Base-by-base conservation (phyloP, 1,140 invertebrate species). In the Melanaphis sacchari region DNA sequence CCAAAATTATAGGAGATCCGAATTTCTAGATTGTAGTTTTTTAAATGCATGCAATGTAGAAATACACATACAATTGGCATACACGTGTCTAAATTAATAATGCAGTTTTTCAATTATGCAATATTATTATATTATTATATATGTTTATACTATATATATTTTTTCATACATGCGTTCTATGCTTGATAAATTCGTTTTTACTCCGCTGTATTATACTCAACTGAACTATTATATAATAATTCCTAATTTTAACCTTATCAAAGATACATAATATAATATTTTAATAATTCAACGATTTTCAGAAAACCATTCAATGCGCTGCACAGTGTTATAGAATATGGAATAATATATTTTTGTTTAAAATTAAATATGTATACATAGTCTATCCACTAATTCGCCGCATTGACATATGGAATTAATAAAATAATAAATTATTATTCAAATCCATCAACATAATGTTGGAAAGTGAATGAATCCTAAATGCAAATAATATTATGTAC, bases 401-500 rank as follows among this genome's bases (percentile, higher is more conserved):
- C 4, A 38, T 38, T 38, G 21, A 24, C 18, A 9, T 82, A 24
- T 85, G 7, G 3, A 21, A n/a, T 36, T 66, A 66, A 59, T 59
- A 59, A 31, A 59, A 59, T 59, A 31, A n/a, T n/a, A 87, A 43
- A 41, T 87, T 89, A 89, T 38, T 89, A 89, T 89, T 89, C 87
- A 52, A 89, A 89, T 52, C 87, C 22, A 89, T 89, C n/a, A n/a
- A 52, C n/a, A 49, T 89, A 52, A 89, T 36, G 38, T 89, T 89
- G 36, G 87, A 89, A 89, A 89, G 87, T 89, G 87, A 89, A 89
- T 26, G 87, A 89, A 49, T 89, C 87, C 36, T 52, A 49, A 89
- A 89, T 89, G 46, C 36, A 89, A 89, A 88, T 88, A 49, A 49
- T 49, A 49, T 49, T 49, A 49, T 49, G 46, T 49, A 36, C 11